Evolutionary conservation across 1,140 invertebrate species (phyloP).

Genomic region (Phenacoccus solenopsis): DNA sequence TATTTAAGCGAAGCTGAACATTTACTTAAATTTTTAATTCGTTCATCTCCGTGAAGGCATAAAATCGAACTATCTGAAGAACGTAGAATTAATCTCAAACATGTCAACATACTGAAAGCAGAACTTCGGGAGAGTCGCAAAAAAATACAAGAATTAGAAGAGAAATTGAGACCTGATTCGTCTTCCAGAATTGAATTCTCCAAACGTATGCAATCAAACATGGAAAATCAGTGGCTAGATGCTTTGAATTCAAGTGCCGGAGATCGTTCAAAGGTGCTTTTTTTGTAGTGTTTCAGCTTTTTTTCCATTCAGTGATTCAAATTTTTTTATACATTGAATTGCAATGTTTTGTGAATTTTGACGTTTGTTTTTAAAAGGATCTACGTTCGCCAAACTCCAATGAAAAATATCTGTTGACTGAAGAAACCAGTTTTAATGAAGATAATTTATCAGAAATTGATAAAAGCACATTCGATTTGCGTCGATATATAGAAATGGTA

Average conservation of each 20-base stretch:
- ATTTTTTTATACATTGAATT: too few species aligned
- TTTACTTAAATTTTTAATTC: neutral
- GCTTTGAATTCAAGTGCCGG: neutral
- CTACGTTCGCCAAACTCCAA: neutral
- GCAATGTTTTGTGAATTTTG: neutral
- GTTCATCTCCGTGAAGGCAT: too few species aligned
- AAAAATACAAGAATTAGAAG: constrained; percentile 8
- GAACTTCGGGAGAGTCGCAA: neutral
- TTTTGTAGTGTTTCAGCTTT: neutral
- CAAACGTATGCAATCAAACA: neutral
- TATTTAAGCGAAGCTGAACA: neutral
- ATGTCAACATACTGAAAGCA: neutral
- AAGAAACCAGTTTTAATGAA: neutral
- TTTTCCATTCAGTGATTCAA: neutral
- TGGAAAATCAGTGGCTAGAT: neutral
- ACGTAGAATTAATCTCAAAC: neutral
- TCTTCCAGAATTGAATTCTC: neutral
- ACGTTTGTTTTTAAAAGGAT: too few species aligned
- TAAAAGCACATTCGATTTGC: neutral
- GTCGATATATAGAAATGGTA: neutral
- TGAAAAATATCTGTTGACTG: neutral
- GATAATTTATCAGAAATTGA: neutral
- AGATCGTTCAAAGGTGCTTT: neutral
- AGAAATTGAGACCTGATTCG: neutral
- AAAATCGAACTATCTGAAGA: constrained; percentile 8